Evolutionary conservation across 2,888 invertebrate species (phyloP).

Genomic region (Cylindroiulus punctatus): DNA sequence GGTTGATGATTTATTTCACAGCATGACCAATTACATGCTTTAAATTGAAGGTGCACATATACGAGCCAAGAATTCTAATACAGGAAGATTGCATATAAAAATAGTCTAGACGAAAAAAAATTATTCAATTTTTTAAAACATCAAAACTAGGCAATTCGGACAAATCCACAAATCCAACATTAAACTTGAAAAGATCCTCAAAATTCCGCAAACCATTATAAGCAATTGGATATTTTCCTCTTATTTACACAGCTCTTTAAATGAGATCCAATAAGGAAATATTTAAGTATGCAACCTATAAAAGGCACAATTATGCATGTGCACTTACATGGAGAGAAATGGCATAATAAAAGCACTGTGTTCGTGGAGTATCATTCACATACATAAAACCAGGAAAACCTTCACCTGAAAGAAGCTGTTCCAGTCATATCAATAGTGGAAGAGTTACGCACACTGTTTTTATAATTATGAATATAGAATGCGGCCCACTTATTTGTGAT

Average conservation of each 20-base stretch:
- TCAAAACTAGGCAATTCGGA: too few species aligned
- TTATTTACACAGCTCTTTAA: background rate
- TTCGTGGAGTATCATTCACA: background rate
- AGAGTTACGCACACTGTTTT: conserved; percentile 1
- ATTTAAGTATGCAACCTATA: conserved; percentile 27
- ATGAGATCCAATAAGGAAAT: conserved; percentile 11
- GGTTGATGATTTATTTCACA: background rate
- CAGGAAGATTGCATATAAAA: background rate
- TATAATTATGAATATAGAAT: background rate
- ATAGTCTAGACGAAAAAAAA: background rate
- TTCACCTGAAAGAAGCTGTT: conserved; percentile 36
- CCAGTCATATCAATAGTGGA: conserved; percentile 13
- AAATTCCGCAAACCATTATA: conserved; percentile 2
- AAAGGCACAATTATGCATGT: conserved; percentile 21
- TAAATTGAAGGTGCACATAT: background rate
- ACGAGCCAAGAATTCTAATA: background rate
- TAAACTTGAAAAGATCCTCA: background rate
- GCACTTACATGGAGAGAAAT: conserved; percentile 16
- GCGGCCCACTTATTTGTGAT: conserved; percentile 26
- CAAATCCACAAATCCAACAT: background rate
- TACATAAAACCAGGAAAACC: conserved; percentile 17
- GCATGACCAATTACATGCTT: background rate
- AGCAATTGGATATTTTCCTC: background rate
- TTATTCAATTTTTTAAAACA: background rate
- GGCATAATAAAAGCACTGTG: conserved; percentile 17